Evolutionary conservation across 2,113 vertebrate species (phyloP), one percentile per base, ranked within the genome.

Genomic region (Prinia subflava): DNA sequence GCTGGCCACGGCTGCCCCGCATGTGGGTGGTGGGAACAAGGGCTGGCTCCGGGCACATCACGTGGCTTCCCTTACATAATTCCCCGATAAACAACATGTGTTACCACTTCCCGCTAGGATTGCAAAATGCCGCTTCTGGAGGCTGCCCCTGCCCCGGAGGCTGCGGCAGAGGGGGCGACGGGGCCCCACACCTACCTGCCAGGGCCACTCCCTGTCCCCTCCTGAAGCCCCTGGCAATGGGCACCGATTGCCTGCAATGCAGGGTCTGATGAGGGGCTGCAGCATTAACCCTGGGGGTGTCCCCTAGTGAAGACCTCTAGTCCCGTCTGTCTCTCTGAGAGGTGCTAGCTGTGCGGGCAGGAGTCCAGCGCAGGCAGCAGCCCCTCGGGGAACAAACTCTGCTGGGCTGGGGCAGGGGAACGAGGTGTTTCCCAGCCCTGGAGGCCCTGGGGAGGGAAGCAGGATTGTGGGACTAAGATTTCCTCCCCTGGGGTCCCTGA

Each of bases 51-150:
- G 10, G 49, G 24, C 5, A 3, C 9, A 23, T 42, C 92, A 94
- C 70, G 50, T 52, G 87, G 24, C 1, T 41, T 13, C 25, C 57
- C 91, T 95, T 96, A 86, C 77, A 37, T 89, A 95, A 94, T 41
- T 22, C 50, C 21, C 47, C 25, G 92, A 92, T 60, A 93, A 96
- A 96, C 93, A 96, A 94, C 94, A 95, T 74, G 94, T 95, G 95
- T 74, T 65, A 73, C 52, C 46, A 37, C 41, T 87, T 94, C 70
- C 76, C 28, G 21, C 74, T 7, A 64, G 6, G 83, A 91, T 94
- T 96, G 92, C 94, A 92, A 92, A 95, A 96, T 3, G 1, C 17
- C 1, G 2, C 17, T 5, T 27, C 69, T 10, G 62, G 30, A 42
- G n/a, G 47, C 65, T 68, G 47, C n/a, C 44, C 27, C 28, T 0